Percentiles rank a stretch among this genome's conserved stretches.
Evolutionary conservation across 2,888 invertebrate genomes (phyloP).

Genomic region (Nycteola revayana): DNA sequence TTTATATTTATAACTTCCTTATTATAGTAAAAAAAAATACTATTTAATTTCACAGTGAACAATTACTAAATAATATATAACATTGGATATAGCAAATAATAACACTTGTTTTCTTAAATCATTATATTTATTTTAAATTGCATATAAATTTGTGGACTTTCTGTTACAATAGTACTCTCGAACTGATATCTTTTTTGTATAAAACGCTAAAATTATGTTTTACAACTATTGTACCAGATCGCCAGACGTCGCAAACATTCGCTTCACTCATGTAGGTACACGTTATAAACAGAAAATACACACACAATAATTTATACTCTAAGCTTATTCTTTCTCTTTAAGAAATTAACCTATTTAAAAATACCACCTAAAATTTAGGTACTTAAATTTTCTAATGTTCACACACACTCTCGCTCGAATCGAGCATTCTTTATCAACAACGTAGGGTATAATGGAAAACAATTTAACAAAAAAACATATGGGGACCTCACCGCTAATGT

Average conservation of each 20-base stretch:
- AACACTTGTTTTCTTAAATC: conserved; percentile 67
- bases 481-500: conserved; percentile 35
- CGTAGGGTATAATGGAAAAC: conserved; percentile 50
- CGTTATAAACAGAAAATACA: conserved; percentile 74
- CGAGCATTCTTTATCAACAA: conserved; percentile 50
- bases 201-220: conserved; percentile 75
- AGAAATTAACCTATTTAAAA: conserved; percentile 71
- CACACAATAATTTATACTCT: conserved; percentile 79
- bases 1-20: no score
- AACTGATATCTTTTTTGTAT: conserved; percentile 75
- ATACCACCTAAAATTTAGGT: conserved; percentile 70
- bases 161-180: conserved; percentile 79
- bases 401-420: conserved; percentile 59
- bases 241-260: conserved; percentile 57
- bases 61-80: no score
- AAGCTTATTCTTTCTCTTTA: conserved; percentile 60
- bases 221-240: conserved; percentile 72
- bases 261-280: conserved; percentile 52
- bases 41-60: no score
- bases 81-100: conserved; percentile 34
- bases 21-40: no score
- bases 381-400: conserved; percentile 64
- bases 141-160: conserved; percentile 82
- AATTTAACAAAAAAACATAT: conserved; percentile 53
- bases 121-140: conserved; percentile 80